Base-by-base conservation (phyloP, 2,888 invertebrate species). In the Oeneis ivallda region DNA sequence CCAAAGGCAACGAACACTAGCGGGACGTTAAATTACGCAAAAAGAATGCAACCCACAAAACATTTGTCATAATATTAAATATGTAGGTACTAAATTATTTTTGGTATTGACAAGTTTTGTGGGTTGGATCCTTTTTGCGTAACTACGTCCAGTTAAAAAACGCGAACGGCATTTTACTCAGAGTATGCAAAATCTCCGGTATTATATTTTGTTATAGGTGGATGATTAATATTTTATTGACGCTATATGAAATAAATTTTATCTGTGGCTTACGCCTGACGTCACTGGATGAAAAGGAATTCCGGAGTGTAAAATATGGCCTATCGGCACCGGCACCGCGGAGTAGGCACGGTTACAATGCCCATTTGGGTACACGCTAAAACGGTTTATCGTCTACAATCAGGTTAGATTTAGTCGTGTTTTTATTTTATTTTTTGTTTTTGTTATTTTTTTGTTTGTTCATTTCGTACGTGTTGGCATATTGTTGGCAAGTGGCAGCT, bases 231-330 rank as follows among this genome's bases (percentile, higher is more conserved):
- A 64, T 49, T 58, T 65, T 66, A 60, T 63, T 61, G 49, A 56
- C 57, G 64, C 17, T 64, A 62, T 68, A 50, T 26, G 57, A 62
- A 66, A 64, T 66, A 67, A 43, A 65, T 68, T 71, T 68, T 71
- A 71, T 70, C 68, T 70, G 70, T 64, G 70, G 71, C 71, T 71
- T 71, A 68, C 66, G 66, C 70, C 52, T 67, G 71, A 70, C 67
- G 68, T 68, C 69, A 67, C 67, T 52, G 70, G 69, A 70, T 70
- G 71, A 66, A 70, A 71, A 70, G 73, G 71, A 73, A 71, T 73
- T 73, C 73, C 73, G 72, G 72, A 62, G 61, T 64, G 66, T 69
- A 65, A 70, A 66, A 70, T 70, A 73, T 69, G 63, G 69, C 71
- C 65, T 67, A 68, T 70, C 58, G 68, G 60, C 69, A 66, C 67